These are phyloP conservation scores for Drosophila subsilvestris DNA, from an alignment of 2,888 invertebrate genomes.

Conservation along the genomic window DNA sequence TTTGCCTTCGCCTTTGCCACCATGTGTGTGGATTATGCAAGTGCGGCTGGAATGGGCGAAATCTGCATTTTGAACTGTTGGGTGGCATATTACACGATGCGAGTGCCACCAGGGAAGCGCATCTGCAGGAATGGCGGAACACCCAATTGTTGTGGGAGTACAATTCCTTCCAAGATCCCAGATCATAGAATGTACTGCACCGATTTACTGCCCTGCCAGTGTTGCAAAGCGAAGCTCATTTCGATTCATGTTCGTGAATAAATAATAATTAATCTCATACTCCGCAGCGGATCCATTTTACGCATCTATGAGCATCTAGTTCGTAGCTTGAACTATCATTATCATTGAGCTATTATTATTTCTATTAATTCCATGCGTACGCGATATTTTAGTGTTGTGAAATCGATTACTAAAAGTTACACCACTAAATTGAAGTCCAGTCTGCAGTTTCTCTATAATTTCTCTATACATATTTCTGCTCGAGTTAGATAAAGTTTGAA, in stretches of 20 bases:
- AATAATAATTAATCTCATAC: not conserved
- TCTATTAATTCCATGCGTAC: too few relatives aligned
- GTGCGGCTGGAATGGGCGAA: slow-evolving; percentile 9
- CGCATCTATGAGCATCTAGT: not conserved
- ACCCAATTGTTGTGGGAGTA: not conserved
- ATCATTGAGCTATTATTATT: too few relatives aligned
- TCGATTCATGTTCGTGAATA: not conserved
- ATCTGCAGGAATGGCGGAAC: not conserved
- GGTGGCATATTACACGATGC: slow-evolving; percentile 6
- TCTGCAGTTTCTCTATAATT: slow-evolving; percentile 4
- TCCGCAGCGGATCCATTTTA: not conserved
- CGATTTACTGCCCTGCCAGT: not conserved
- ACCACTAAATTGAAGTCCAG: not conserved
- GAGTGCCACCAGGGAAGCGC: not conserved
- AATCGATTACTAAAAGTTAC: not conserved
- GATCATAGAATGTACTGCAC: too few relatives aligned
- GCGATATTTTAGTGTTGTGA: not conserved
- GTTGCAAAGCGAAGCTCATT: not conserved
- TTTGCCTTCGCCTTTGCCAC: not conserved
- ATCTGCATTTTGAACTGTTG: slow-evolving; percentile 28
- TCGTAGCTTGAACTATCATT: too few relatives aligned
- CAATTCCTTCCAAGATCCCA: not conserved
- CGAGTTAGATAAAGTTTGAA: not conserved
- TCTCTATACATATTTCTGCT: too few relatives aligned
- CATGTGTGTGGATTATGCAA: slow-evolving; percentile 46